These are phyloP conservation scores for Drosophila nasuta DNA, from an alignment of 1,140 invertebrate genomes.

Conservation along the genomic window DNA sequence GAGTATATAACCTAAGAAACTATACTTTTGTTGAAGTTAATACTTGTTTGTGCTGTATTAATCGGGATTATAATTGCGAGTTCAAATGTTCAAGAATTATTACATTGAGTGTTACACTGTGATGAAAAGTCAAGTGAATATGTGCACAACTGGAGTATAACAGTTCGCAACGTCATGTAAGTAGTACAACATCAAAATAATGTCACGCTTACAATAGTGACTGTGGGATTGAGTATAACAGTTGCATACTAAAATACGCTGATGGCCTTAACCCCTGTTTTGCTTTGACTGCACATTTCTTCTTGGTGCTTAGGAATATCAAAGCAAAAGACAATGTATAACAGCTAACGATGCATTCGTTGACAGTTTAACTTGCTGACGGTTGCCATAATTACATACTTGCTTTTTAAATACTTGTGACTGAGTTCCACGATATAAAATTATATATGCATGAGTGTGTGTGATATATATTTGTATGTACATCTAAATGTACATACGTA, in stretches of 20 bases:
- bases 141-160: slow-evolving; percentile 14
- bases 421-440: slow-evolving; percentile 1
- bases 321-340: slow-evolving; percentile 31
- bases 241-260: background rate
- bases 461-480: background rate
- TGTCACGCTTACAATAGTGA: background rate
- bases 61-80: slow-evolving; percentile 33
- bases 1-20: slow-evolving; percentile 6
- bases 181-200: background rate
- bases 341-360: slow-evolving; percentile 33
- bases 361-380: slow-evolving; percentile 31
- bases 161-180: slow-evolving; percentile 2
- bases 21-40: slow-evolving; percentile 40
- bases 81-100: slow-evolving; percentile 72
- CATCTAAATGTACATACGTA: slow-evolving; percentile 9
- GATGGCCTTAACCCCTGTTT: slow-evolving; percentile 19
- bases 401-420: slow-evolving; percentile 15
- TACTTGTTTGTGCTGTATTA: slow-evolving; percentile 29
- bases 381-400: slow-evolving; percentile 32
- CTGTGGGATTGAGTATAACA: background rate
- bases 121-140: background rate
- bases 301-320: slow-evolving; percentile 4
- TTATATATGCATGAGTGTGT: background rate
- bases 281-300: slow-evolving; percentile 10
- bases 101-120: slow-evolving; percentile 37